Base-by-base conservation (phyloP, 2,797 vertebrate species). In the Chiloscyllium punctatum region DNA sequence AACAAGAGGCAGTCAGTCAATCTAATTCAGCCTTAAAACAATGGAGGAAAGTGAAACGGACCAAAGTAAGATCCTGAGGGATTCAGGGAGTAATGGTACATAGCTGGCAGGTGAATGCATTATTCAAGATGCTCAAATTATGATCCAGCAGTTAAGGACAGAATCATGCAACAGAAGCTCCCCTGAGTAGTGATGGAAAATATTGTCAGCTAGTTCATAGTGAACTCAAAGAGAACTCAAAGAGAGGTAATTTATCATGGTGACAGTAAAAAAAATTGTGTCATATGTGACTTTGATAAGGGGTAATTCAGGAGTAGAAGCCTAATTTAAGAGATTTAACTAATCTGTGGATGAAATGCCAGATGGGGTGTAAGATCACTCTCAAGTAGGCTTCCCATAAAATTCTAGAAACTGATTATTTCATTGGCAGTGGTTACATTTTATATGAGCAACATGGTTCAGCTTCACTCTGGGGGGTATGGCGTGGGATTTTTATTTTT, bases 241-340 rank as follows among this genome's bases (percentile, higher is more conserved):
- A n/a, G n/a, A n/a, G n/a, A 16, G 77, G 16, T 16, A 37, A 5
- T 79, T 13, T 79, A 79, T 33, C n/a, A 79, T 4, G 13, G 15
- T 37, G 33, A 37, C 77, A 79, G 74, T n/a, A 7, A 30, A 33
- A 33, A 48, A 79, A 11, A n/a, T n/a, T 79, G 79, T 79, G 74
- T 79, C n/a, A n/a, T 79, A n/a, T 79, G 77, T 79, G n/a, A 15
- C n/a, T n/a, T 79, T 79, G 77, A 79, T 79, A n/a, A 79, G 77
- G 77, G 77, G 11, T 16, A 15, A 16, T 79, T 37, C 77, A 79
- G 77, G n/a, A 79, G 33, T 79, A 37, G n/a, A 79, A n/a, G 8
- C 13, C n/a, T 79, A 79, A 79, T 16, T 79, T 79, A 79, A 79
- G 33, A 3, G 77, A 79, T 79, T 79, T 37, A 79, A 79, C 33